Percentiles rank a stretch among this genome's conserved stretches.
These are phyloP conservation scores for Copsychus sechellarum DNA, from an alignment of 2,113 vertebrate species.

Conservation along the genomic window DNA sequence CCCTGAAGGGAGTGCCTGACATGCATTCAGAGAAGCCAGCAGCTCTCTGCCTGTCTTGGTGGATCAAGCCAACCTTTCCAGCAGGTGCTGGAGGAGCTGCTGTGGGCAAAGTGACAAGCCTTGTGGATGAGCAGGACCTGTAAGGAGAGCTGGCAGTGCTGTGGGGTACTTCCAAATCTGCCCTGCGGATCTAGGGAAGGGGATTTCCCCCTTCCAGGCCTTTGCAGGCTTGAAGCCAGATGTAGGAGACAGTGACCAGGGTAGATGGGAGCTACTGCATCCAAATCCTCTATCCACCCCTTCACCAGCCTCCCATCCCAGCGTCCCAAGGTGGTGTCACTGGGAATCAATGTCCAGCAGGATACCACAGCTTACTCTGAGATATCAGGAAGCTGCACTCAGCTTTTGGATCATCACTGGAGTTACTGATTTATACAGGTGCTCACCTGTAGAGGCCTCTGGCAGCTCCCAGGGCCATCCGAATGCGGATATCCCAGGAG, in stretches of 20 bases:
- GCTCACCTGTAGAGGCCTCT: slow-evolving; percentile 85
- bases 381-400: neutral
- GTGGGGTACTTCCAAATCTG: neutral
- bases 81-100: neutral
- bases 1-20: neutral
- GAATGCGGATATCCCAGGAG: slow-evolving; percentile 68
- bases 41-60: neutral
- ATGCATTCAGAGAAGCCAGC: neutral
- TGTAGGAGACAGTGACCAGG: neutral
- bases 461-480: slow-evolving; percentile 82
- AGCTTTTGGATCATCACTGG: neutral
- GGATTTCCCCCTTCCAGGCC: neutral
- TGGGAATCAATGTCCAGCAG: neutral
- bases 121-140: accelerated
- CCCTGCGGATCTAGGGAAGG: neutral
- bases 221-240: neutral
- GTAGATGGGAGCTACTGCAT: neutral
- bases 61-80: neutral
- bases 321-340: neutral
- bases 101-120: neutral
- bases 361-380: neutral
- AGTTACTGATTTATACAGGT: neutral
- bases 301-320: neutral
- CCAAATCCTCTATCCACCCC: neutral
- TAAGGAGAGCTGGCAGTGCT: neutral